phyloP scores from a whole-genome alignment of 2,113 vertebrate genomes.

The Apodemus sylvaticus region DNA sequence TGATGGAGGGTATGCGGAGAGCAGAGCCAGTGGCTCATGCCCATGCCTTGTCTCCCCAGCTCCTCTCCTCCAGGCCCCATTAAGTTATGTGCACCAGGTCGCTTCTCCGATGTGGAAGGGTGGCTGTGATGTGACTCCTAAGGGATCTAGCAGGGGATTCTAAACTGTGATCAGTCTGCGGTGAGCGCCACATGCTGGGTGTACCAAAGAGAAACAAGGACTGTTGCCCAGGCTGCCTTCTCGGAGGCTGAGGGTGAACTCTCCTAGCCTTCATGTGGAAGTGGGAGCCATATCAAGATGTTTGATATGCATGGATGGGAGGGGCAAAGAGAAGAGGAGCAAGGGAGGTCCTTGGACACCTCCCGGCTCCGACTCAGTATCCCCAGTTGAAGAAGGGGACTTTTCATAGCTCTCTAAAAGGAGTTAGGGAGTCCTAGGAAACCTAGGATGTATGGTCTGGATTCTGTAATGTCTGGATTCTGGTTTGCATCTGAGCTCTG shows the following conservation, averaged over 20 bases:
- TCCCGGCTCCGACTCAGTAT: neutral
- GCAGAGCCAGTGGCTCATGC: neutral
- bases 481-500: neutral
- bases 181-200: neutral
- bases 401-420: neutral
- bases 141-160: neutral
- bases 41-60: accelerated
- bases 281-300: accelerated
- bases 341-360: too few species aligned
- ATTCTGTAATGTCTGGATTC: neutral
- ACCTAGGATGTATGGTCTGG: neutral
- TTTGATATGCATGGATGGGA: neutral
- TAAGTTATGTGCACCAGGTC: neutral
- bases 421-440: neutral
- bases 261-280: neutral
- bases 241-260: neutral
- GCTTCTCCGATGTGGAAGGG: accelerated
- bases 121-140: neutral
- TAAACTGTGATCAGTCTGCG: neutral
- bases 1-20: accelerated
- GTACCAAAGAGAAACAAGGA: accelerated
- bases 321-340: accelerated
- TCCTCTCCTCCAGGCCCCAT: neutral
- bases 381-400: neutral
- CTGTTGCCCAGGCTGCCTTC: accelerated